Evolutionary conservation across 1,140 invertebrate genomes (phyloP).

Genomic region (Drosophila ercepeae): DNA sequence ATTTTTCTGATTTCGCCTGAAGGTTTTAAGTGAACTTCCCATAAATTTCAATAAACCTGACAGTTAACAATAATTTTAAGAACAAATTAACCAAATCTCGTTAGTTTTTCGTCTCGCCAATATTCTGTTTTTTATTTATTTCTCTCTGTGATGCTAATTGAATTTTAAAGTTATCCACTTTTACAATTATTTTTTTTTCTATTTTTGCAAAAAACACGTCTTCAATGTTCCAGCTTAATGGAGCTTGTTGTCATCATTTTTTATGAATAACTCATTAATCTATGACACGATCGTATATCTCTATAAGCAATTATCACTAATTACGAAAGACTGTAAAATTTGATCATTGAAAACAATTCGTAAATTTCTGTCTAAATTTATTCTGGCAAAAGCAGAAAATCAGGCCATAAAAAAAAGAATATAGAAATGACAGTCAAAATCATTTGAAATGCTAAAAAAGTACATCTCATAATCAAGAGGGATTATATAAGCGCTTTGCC

Average conservation of each 20-base stretch:
- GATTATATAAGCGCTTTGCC: conserved; percentile 44
- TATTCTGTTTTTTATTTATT: neutral
- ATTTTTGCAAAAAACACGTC: neutral
- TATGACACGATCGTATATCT: conserved; percentile 12
- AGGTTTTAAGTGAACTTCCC: too few relatives aligned
- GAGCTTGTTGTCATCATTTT: neutral
- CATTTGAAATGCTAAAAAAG: conserved; percentile 20
- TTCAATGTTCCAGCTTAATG: conserved; percentile 21
- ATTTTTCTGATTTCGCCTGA: neutral
- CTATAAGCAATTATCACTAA: conserved; percentile 35
- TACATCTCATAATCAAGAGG: conserved; percentile 1
- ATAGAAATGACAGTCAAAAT: conserved; percentile 1
- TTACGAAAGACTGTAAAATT: conserved; percentile 21
- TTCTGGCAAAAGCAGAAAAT: neutral
- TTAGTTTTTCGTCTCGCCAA: neutral
- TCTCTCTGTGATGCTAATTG: conserved; percentile 31
- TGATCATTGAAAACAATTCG: conserved; percentile 9
- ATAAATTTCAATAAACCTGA: too few relatives aligned
- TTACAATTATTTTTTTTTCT: conserved; percentile 5
- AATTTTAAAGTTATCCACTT: conserved; percentile 38
- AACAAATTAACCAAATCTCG: neutral
- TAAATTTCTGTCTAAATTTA: neutral
- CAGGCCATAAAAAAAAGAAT: neutral
- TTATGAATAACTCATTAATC: conserved; percentile 19
- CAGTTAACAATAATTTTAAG: neutral